A percentile compares a stretch with the other conserved stretches of the same genome.
phyloP scores from a whole-genome alignment of 2,797 vertebrate species.

The Thunnus albacares region DNA sequence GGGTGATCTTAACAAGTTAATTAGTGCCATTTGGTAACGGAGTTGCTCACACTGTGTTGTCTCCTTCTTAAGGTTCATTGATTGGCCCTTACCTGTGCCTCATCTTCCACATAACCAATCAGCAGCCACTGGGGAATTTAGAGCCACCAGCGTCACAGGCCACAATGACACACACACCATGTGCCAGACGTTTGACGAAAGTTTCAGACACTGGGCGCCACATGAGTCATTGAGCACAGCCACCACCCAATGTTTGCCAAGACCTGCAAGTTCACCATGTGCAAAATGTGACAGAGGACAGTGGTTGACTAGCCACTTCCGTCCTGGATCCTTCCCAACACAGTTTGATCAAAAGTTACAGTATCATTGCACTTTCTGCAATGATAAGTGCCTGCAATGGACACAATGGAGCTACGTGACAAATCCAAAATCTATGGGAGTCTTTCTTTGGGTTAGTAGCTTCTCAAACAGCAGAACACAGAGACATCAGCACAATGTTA shows the following conservation, averaged over 20 bases:
- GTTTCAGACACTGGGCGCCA: slow-evolving; percentile 82
- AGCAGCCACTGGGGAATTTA: slow-evolving; percentile 71
- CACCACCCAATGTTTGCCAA: slow-evolving; percentile 82
- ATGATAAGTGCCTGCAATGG: slow-evolving; percentile 38
- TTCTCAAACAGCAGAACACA: slow-evolving; percentile 13
- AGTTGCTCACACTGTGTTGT: slow-evolving; percentile 75
- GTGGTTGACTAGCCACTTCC: slow-evolving; percentile 80
- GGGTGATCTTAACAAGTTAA: slow-evolving; percentile 76
- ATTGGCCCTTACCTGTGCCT: slow-evolving; percentile 81
- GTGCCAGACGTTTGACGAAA: slow-evolving; percentile 86
- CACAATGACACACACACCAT: slow-evolving; percentile 84
- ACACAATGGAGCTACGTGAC: neutral
- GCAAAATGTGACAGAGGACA: slow-evolving; percentile 82
- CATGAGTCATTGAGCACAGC: slow-evolving; percentile 85
- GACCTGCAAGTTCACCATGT: slow-evolving; percentile 84
- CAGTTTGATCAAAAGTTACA: slow-evolving; percentile 64
- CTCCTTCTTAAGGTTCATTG: slow-evolving; percentile 56
- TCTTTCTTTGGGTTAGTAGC: neutral
- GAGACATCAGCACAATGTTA: neutral
- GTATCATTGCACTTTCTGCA: slow-evolving; percentile 41
- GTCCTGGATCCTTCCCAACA: slow-evolving; percentile 59
- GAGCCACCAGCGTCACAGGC: slow-evolving; percentile 83
- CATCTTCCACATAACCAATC: slow-evolving; percentile 76
- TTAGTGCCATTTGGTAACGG: slow-evolving; percentile 68
- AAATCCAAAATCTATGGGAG: neutral